Evolutionary conservation across 2,888 invertebrate species (phyloP), one percentile per base, ranked within the genome.

Genomic region (Diplazon laetatorius): DNA sequence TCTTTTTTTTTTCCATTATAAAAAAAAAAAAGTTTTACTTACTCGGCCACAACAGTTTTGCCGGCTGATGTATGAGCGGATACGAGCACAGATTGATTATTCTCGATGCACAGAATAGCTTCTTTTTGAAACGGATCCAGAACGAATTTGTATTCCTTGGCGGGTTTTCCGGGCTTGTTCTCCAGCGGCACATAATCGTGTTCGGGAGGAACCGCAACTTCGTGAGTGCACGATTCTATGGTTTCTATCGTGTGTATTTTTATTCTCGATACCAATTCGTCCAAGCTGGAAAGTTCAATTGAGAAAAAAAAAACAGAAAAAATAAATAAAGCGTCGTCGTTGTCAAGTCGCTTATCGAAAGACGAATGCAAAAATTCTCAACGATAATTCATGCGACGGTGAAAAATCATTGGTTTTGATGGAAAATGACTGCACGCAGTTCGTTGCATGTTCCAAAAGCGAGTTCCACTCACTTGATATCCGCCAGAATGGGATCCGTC

Each of bases 1-100:
- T 42, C 20, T 55, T 37, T 22, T 76, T 30, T 63, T 44, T 5
- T 20, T 37, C 18, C 37, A 60, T 16, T 14, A 9, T 60, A 59
- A 1, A 10, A 59, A 65, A 59, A 1, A 10, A 59, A 48, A 52
- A 16, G 9, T 71, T 59, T 14, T 50, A 93, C 96, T 94, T 93
- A 99, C 96, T 99, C 98, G 3, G 99, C 99, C 6, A 99, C 99
- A 1, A 99, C 99, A 71, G 99, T 99, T 94, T 99, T 99, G 65
- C 99, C 99, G 55, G 99, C 99, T 2, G 99, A 99, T 0, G 99
- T 99, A 89, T 99, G 99, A 6, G 99, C 99, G 1, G 99, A 99
- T 0, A 99, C 99, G 50, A 99, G 93, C 4, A 99, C 99, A 9
- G 99, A 99, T 89, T 99, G 99, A 88, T 97, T 95, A 91, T 99